These are phyloP conservation scores for Phania funesta DNA, from an alignment of 2,888 invertebrate species.

Conservation along the genomic window DNA sequence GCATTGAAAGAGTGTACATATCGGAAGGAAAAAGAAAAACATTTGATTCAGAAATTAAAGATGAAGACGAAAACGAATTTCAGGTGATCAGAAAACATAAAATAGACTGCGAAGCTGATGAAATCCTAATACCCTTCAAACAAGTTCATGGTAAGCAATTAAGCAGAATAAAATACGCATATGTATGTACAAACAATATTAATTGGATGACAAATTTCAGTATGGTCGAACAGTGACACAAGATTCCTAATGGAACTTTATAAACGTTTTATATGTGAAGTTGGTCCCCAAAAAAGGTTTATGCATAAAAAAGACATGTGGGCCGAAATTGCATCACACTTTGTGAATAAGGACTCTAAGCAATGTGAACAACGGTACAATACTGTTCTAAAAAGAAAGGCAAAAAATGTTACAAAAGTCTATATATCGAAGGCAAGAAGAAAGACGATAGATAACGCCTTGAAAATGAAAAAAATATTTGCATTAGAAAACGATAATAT, in stretches of 20 bases:
- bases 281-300: slow-evolving; percentile 29
- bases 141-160: neutral
- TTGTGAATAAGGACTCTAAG: slow-evolving; percentile 3
- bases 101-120: neutral
- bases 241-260: slow-evolving; percentile 12
- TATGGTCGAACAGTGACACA: slow-evolving; percentile 30
- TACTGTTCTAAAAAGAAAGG: slow-evolving; percentile 14
- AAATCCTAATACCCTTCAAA: neutral
- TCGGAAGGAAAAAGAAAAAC: neutral
- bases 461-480: neutral
- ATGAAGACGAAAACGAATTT: neutral
- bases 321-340: slow-evolving; percentile 24
- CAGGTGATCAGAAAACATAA: neutral
- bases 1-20: neutral
- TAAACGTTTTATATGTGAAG: slow-evolving; percentile 16
- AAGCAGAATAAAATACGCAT: neutral
- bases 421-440: neutral
- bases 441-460: slow-evolving; percentile 1
- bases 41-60: neutral
- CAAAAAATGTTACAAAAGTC: neutral
- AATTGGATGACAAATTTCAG: slow-evolving; percentile 12
- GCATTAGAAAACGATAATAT: neutral
- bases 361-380: slow-evolving; percentile 40
- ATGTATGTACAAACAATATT: neutral
- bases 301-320: slow-evolving; percentile 47